A percentile compares a stretch with the other conserved stretches of the same genome.
These are phyloP conservation scores for Colinus virginianus DNA, from an alignment of 2,113 vertebrate genomes.

Conservation along the genomic window DNA sequence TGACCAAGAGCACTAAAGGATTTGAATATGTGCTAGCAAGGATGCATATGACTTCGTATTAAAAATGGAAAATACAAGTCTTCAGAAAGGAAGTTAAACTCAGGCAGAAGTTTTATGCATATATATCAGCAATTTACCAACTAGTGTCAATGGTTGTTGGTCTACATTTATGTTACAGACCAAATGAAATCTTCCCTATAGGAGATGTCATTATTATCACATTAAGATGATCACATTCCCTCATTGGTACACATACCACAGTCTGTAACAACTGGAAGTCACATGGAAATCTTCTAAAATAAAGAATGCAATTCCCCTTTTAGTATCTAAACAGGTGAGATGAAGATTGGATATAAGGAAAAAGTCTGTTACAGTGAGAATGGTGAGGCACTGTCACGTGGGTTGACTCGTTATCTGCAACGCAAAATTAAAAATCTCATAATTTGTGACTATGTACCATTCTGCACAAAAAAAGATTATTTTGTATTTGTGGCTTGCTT, in stretches of 20 bases:
- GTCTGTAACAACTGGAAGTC: not conserved
- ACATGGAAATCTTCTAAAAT: not conserved
- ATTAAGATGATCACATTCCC: not conserved
- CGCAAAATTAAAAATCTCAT: not conserved
- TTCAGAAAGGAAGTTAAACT: not conserved
- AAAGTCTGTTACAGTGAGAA: no score
- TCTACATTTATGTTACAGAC: not conserved
- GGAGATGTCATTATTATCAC: not conserved
- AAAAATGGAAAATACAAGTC: not conserved
- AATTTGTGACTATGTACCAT: not conserved
- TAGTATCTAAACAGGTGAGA: no score
- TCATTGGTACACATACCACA: not conserved
- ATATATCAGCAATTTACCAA: not conserved
- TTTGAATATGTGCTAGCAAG: conserved; percentile 93
- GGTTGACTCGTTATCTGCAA: not conserved
- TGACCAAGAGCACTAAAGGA: conserved; percentile 95
- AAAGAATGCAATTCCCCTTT: not conserved
- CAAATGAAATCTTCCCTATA: not conserved
- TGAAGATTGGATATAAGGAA: no score
- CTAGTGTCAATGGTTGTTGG: not conserved
- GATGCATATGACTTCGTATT: conserved; percentile 79
- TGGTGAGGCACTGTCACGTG: no score
- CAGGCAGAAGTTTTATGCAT: not conserved
- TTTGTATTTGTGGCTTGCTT: not conserved
- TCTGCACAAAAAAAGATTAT: not conserved